Conservation (phyloP, 2,797 vertebrate genomes). For the Anolis apletophallus region DNA sequence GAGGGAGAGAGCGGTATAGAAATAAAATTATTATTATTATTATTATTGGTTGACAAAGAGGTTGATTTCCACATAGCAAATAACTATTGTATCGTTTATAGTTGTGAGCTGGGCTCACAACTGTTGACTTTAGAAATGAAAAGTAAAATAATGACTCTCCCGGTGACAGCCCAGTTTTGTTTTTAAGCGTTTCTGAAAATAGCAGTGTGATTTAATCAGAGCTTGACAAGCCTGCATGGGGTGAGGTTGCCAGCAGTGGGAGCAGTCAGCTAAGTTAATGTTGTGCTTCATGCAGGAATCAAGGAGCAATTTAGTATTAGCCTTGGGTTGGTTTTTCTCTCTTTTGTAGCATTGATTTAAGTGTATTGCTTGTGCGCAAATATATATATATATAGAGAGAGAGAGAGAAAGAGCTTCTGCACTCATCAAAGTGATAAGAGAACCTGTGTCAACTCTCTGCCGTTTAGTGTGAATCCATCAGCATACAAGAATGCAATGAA, state of each 20-base stretch:
- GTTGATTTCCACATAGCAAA: too few relatives aligned
- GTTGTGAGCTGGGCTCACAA: background rate
- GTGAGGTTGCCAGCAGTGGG: conserved; percentile 25
- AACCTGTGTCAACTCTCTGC: conserved; percentile 28
- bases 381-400: conserved; percentile 13
- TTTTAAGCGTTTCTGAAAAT: background rate
- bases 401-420: too few relatives aligned
- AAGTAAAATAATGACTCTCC: background rate
- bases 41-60: too few relatives aligned
- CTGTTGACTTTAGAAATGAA: background rate
- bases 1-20: too few relatives aligned
- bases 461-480: conserved; percentile 60
- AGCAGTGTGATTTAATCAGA: conserved; percentile 22
- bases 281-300: conserved; percentile 28
- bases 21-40: too few relatives aligned
- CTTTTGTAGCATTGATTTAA: conserved; percentile 67
- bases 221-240: background rate
- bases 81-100: background rate
- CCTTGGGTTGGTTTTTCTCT: conserved; percentile 42
- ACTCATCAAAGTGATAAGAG: conserved; percentile 57
- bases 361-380: conserved; percentile 26
- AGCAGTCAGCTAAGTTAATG: conserved; percentile 41
- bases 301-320: conserved; percentile 39
- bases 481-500: conserved; percentile 60
- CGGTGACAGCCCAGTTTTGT: background rate